Evolutionary conservation across 2,797 vertebrate genomes (phyloP).

Genomic region (Sphenopsis melanotis): DNA sequence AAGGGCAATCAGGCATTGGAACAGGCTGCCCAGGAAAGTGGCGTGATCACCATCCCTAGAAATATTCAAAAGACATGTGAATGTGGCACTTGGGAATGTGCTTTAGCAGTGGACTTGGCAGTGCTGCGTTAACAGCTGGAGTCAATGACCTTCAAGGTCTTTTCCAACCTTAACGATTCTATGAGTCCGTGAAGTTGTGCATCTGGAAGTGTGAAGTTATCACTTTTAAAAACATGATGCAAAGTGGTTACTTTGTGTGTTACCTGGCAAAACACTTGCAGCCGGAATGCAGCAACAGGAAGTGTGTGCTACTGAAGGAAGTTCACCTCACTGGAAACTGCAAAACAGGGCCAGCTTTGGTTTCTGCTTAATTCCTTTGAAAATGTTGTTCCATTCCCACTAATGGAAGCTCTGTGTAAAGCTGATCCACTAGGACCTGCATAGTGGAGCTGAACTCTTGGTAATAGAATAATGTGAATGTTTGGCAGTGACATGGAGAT

Average conservation of each 20-base stretch:
- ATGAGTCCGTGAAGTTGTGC: neutral
- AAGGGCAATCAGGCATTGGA: neutral
- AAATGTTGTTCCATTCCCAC: accelerated
- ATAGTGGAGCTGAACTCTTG: neutral
- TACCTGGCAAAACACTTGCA: accelerated
- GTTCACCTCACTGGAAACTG: accelerated
- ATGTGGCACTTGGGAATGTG: neutral
- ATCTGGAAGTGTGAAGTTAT: accelerated
- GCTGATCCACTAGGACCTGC: accelerated
- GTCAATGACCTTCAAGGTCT: neutral
- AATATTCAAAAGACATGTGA: neutral
- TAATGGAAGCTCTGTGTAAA: neutral
- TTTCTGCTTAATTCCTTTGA: neutral
- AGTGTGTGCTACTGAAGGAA: accelerated
- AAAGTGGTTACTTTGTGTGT: accelerated
- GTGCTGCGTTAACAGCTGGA: neutral
- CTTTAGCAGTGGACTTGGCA: neutral
- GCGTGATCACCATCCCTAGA: neutral
- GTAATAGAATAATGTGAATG: accelerated
- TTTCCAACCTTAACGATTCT: accelerated
- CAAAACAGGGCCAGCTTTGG: accelerated
- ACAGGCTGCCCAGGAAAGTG: neutral
- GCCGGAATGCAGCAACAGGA: accelerated
- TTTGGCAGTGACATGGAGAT: neutral
- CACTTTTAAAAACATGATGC: accelerated